phyloP scores from a whole-genome alignment of 1,140 invertebrate species.

The Centruroides sculpturatus region DNA sequence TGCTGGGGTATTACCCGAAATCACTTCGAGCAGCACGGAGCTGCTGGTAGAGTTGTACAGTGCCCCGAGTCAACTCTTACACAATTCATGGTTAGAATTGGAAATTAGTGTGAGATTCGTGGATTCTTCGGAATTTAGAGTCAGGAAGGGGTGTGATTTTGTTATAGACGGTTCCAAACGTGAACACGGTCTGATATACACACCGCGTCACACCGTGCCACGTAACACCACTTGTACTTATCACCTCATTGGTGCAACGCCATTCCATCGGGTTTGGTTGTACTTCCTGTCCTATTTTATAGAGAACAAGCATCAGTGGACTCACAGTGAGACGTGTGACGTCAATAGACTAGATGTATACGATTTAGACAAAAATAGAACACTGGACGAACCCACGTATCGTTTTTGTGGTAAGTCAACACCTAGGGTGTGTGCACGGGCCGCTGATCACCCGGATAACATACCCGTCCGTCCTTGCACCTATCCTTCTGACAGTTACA shows the following conservation, averaged over 20 bases:
- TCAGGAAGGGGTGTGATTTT: conserved; percentile 69
- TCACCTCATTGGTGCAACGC: conserved; percentile 52
- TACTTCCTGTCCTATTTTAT: conserved; percentile 45
- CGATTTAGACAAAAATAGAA: conserved; percentile 11
- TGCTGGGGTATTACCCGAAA: conserved; percentile 62
- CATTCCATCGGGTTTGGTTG: conserved; percentile 66
- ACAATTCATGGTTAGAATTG: conserved; percentile 51
- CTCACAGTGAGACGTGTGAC: conserved; percentile 17
- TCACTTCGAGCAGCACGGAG: conserved; percentile 68
- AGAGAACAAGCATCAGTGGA: conserved; percentile 18
- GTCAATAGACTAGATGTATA: conserved; percentile 17
- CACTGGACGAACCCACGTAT: conserved; percentile 6
- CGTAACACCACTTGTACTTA: conserved; percentile 75
- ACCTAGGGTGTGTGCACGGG: conserved; percentile 19
- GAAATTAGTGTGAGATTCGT: conserved; percentile 76
- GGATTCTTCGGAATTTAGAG: conserved; percentile 18
- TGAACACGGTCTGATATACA: conserved; percentile 55
- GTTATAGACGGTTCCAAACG: conserved; percentile 61
- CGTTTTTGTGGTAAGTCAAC: conserved; percentile 20
- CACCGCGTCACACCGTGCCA: conserved; percentile 61
- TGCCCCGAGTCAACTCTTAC: conserved; percentile 73
- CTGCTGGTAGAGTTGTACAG: conserved; percentile 75
- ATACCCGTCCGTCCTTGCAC: conserved; percentile 18
- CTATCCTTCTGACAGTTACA: conserved; percentile 19
- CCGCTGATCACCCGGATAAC: conserved; percentile 15